These are phyloP conservation scores for Centropyge bicolor DNA, from an alignment of 2,797 vertebrate genomes.

Conservation along the genomic window DNA sequence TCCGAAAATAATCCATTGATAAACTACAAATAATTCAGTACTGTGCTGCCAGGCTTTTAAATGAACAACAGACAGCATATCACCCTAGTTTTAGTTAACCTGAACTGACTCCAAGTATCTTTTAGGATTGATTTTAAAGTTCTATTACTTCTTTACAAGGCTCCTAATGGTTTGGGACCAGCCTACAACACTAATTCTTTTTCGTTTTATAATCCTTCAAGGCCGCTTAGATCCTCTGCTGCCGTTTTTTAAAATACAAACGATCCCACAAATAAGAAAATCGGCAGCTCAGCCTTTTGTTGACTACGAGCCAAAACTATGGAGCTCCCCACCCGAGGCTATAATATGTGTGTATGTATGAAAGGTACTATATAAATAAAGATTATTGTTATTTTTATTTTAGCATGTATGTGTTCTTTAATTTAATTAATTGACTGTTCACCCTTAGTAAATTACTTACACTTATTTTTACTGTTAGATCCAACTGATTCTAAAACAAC, in stretches of 20 bases:
- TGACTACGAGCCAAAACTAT: too few species aligned
- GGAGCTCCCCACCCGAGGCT: too few species aligned
- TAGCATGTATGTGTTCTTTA: too few species aligned
- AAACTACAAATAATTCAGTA: too few species aligned
- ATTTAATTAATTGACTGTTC: neutral
- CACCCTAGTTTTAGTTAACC: neutral
- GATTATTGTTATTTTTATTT: too few species aligned
- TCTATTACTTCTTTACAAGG: neutral
- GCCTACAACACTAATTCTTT: neutral
- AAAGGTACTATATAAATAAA: too few species aligned
- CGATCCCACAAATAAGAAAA: neutral
- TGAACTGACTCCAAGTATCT: neutral
- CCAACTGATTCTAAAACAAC: neutral
- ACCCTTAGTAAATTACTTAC: neutral
- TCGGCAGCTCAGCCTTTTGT: neutral
- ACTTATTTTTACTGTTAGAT: neutral
- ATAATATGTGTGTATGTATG: too few species aligned
- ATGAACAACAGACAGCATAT: too few species aligned
- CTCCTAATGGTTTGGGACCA: neutral
- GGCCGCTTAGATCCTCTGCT: neutral
- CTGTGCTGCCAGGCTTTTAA: too few species aligned
- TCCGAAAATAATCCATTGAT: too few species aligned
- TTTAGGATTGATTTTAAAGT: neutral
- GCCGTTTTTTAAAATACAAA: neutral
- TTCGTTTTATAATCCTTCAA: neutral